Evolutionary conservation across 2,113 vertebrate genomes (phyloP).

Genomic region (Oceanodroma tethys): DNA sequence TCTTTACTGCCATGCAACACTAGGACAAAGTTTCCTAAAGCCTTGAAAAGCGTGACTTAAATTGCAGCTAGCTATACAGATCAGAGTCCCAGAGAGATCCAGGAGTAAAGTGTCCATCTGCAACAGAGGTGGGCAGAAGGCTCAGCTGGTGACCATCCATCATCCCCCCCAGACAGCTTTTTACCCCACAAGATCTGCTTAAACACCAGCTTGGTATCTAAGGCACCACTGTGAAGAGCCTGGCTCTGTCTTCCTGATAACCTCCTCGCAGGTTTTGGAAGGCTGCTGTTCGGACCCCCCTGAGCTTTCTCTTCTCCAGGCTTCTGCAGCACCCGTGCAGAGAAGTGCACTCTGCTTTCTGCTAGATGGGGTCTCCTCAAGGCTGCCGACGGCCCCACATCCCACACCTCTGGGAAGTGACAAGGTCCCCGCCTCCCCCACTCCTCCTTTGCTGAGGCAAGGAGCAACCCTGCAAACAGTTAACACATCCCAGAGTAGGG

Average conservation of each 20-base stretch:
- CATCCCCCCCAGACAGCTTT: neutral
- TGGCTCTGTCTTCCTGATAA: neutral
- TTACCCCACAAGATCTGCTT: neutral
- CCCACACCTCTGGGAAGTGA: neutral
- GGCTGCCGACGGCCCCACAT: too few relatives aligned
- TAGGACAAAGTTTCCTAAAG: neutral
- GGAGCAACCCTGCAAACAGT: neutral
- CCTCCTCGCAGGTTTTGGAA: neutral
- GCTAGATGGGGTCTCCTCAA: neutral
- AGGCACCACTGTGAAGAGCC: neutral
- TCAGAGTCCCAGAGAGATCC: neutral
- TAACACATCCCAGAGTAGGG: neutral
- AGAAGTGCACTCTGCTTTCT: neutral
- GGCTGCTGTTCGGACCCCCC: neutral
- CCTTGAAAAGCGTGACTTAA: neutral
- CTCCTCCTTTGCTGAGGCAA: neutral
- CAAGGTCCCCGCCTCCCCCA: neutral
- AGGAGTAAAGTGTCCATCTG: neutral
- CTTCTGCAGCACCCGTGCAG: neutral
- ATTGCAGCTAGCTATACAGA: neutral
- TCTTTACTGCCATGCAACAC: neutral
- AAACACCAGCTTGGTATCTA: neutral
- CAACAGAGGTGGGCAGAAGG: neutral
- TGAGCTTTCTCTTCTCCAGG: neutral
- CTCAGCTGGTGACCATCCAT: neutral